Percentiles rank a stretch among this genome's conserved stretches.
phyloP scores from a whole-genome alignment of 2,113 vertebrate species.

The Caretta caretta region DNA sequence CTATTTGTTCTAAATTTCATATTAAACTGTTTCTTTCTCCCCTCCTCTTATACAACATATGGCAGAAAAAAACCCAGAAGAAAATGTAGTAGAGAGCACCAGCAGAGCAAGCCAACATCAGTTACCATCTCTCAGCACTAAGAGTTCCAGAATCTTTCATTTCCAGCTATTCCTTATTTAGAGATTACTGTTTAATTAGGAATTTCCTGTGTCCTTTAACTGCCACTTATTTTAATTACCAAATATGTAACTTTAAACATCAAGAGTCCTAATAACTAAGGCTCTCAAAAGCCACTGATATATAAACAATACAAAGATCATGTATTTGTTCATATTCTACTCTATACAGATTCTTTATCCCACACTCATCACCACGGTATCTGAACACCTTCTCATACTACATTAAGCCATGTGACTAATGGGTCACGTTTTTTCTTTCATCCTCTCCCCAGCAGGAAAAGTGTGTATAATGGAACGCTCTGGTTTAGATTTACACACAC shows the following conservation, averaged over 20 bases:
- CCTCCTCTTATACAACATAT: not conserved
- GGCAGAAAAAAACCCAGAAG: not conserved
- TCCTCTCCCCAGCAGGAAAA: not conserved
- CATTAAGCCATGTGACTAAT: not conserved
- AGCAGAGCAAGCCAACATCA: not conserved
- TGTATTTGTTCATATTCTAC: not conserved
- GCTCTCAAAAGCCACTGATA: not conserved
- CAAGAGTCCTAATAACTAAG: not conserved
- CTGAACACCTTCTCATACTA: not conserved
- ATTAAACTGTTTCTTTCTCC: rapidly evolving
- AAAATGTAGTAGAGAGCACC: not conserved
- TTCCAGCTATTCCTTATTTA: not conserved
- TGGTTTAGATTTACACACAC: not conserved
- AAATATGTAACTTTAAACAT: not conserved
- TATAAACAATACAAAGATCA: not conserved
- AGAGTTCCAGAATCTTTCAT: not conserved
- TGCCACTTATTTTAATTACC: not conserved
- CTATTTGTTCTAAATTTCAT: not conserved
- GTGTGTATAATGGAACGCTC: not conserved
- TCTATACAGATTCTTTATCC: not conserved
- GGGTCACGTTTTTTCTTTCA: not conserved
- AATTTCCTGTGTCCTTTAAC: not conserved
- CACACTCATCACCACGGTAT: not conserved
- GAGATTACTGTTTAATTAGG: not conserved
- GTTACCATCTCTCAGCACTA: not conserved